Percentiles rank a stretch among this genome's conserved stretches.
phyloP scores from a whole-genome alignment of 2,888 invertebrate genomes.

The Empis stercorea region DNA sequence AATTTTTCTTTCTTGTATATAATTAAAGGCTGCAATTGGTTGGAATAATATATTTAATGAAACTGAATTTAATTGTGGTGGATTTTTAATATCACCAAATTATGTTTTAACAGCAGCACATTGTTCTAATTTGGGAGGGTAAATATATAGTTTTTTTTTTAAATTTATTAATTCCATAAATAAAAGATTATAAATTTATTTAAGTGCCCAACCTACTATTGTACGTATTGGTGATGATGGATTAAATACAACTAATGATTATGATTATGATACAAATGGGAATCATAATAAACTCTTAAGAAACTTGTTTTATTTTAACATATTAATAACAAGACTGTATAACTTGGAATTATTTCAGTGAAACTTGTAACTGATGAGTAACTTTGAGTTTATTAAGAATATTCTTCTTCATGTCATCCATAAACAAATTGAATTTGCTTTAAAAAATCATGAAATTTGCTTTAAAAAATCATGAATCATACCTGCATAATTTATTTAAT shows the following conservation, averaged over 20 bases:
- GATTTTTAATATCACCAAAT: slow-evolving; percentile 55
- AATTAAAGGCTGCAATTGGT: background rate
- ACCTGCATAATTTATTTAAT: no score
- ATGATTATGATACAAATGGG: slow-evolving; percentile 15
- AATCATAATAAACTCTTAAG: no score
- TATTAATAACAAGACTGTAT: no score
- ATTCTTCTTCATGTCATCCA: no score
- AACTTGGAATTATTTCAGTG: no score
- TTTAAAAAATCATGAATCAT: no score
- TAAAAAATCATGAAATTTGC: no score
- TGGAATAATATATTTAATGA: background rate
- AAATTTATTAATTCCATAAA: background rate
- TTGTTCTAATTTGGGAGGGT: slow-evolving; percentile 37
- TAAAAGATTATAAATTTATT: background rate
- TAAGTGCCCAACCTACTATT: slow-evolving; percentile 10
- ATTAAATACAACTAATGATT: slow-evolving; percentile 16
- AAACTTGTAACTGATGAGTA: no score
- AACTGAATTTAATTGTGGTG: slow-evolving; percentile 47
- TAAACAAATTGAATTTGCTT: no score
- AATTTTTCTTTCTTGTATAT: background rate
- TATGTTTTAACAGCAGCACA: slow-evolving; percentile 64
- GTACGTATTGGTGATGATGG: slow-evolving; percentile 23
- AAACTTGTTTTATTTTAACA: no score
- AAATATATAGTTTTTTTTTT: background rate
- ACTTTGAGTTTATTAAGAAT: no score